Evolutionary conservation across 2,797 vertebrate species (phyloP).

Genomic region (Trematomus bernacchii): DNA sequence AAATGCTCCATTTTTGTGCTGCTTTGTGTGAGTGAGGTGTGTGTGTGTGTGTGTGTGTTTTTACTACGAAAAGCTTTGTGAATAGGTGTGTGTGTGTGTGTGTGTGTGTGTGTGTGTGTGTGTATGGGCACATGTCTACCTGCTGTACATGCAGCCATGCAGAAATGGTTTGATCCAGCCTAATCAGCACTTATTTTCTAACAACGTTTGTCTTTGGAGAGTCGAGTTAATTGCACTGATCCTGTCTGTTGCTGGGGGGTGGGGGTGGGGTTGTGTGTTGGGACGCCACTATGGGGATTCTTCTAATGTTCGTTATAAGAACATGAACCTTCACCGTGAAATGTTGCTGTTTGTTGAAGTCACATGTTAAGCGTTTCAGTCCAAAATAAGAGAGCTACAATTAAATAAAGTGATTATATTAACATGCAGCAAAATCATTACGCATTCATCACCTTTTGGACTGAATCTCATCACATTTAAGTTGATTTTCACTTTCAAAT

Average conservation of each 20-base stretch:
- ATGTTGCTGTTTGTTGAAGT: conserved; percentile 20
- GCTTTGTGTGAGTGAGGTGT: conserved; percentile 11
- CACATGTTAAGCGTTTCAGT: not conserved
- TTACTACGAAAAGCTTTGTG: conserved; percentile 6
- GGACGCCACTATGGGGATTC: not conserved
- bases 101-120: not conserved
- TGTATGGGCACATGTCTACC: conserved; percentile 28
- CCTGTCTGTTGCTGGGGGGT: conserved; percentile 19
- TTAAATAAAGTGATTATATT: not conserved
- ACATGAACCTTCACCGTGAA: conserved; percentile 1
- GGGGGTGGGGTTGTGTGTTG: not conserved
- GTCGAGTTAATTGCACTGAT: conserved; percentile 75
- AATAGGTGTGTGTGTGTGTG: not conserved
- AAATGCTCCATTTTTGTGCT: conserved; percentile 45
- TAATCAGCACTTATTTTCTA: conserved; percentile 68
- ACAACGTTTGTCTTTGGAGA: conserved; percentile 24
- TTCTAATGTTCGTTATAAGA: conserved; percentile 31
- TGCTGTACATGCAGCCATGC: conserved; percentile 60
- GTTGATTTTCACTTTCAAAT: not conserved
- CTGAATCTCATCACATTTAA: not conserved
- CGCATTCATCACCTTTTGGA: not conserved
- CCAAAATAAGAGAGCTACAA: not conserved
- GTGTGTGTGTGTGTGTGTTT: not conserved
- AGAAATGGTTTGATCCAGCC: conserved; percentile 65
- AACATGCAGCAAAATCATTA: not conserved